Conservation (phyloP, 1,140 invertebrate genomes). For the Muscidifurax raptorellus region DNA sequence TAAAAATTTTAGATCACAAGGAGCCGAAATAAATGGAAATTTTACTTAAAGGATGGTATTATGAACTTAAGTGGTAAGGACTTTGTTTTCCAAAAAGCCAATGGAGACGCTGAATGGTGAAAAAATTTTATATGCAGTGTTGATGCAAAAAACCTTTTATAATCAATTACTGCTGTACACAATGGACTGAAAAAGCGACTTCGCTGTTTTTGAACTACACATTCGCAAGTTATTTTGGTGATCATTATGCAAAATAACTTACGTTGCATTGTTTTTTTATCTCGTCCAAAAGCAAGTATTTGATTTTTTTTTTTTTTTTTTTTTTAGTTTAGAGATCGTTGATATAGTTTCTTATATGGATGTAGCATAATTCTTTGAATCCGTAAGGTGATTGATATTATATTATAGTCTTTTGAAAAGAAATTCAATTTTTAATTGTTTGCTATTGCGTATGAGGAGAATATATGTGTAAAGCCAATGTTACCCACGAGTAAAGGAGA, state of each 20-base stretch:
- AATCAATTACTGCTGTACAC: constrained; percentile 42
- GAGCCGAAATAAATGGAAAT: constrained; percentile 99
- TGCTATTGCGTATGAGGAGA: neutral
- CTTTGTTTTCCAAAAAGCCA: constrained; percentile 99
- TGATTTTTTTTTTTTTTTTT: constrained; percentile 40
- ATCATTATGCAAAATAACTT: constrained; percentile 14
- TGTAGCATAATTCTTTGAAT: constrained; percentile 24
- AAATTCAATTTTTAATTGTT: constrained; percentile 35
- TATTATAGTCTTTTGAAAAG: constrained; percentile 27
- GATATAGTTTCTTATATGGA: neutral
- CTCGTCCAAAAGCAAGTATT: constrained; percentile 31
- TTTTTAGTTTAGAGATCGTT: neutral
- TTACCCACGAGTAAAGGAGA: neutral
- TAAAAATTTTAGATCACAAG: constrained; percentile 88
- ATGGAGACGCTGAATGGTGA: constrained; percentile 99
- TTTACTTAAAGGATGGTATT: constrained; percentile 99
- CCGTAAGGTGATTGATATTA: constrained; percentile 22
- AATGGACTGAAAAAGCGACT: constrained; percentile 35
- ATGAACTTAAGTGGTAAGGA: constrained; percentile 99
- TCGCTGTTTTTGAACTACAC: constrained; percentile 37
- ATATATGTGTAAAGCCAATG: neutral
- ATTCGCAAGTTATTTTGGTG: constrained; percentile 36
- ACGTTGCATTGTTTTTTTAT: constrained; percentile 25
- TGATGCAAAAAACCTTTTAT: constrained; percentile 26
- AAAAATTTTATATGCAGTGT: constrained; percentile 45